Conservation (phyloP, 2,888 invertebrate genomes). For the Odiellus spinosus region DNA sequence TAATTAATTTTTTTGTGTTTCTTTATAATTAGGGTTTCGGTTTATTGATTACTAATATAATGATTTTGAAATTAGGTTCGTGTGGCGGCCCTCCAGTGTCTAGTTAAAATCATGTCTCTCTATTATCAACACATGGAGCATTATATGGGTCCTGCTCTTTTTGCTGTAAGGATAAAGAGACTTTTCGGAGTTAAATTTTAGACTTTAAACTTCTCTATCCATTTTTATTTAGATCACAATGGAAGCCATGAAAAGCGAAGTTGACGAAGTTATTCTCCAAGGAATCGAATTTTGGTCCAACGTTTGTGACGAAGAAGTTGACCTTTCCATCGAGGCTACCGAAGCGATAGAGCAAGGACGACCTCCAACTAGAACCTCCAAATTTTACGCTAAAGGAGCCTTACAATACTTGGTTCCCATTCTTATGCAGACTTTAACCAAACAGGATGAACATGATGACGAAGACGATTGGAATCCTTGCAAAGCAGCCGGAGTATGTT, state of each 20-base stretch:
- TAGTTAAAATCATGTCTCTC: conserved; percentile 92
- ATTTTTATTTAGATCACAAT: conserved; percentile 57
- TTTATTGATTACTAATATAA: too few species aligned
- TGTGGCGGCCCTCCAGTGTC: conserved; percentile 92
- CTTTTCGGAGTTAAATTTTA: background rate
- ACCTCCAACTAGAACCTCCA: conserved; percentile 79
- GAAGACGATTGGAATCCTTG: conserved; percentile 99
- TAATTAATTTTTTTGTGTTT: too few species aligned
- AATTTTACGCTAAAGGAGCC: conserved; percentile 96
- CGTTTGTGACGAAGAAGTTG: conserved; percentile 97
- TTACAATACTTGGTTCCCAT: conserved; percentile 86
- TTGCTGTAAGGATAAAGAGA: conserved; percentile 47
- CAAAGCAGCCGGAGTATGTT: conserved; percentile 96
- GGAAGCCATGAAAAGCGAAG: conserved; percentile 94
- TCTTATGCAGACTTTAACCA: conserved; percentile 79
- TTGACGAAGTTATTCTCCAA: conserved; percentile 89
- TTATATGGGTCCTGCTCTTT: conserved; percentile 95
- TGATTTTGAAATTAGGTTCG: conserved; percentile 43
- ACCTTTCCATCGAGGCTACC: conserved; percentile 78
- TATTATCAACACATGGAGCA: conserved; percentile 99
- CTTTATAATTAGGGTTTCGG: too few species aligned
- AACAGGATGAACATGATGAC: conserved; percentile 83
- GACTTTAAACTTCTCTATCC: background rate
- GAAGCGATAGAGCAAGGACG: conserved; percentile 82
- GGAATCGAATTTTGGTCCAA: conserved; percentile 99